Evolutionary conservation across 2,797 vertebrate species (phyloP).

Genomic region (Acipenser transmontanus): DNA sequence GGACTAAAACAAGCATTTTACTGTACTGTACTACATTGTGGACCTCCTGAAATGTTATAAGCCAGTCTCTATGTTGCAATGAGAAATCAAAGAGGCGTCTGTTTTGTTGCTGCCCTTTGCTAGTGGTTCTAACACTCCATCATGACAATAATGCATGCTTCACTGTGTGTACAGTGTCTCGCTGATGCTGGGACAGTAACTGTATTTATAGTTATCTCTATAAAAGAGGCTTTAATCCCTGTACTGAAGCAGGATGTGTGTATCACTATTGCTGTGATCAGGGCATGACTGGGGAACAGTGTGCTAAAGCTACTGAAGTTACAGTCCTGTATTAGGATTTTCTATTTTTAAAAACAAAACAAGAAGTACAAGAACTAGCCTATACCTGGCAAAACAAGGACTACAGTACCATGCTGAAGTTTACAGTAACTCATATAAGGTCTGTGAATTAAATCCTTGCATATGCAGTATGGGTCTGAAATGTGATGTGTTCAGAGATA

Average conservation of each 20-base stretch:
- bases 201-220: conserved; percentile 2
- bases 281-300: conserved; percentile 14
- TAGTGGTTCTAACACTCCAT: conserved; percentile 14
- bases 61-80: not conserved
- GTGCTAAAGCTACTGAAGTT: not conserved
- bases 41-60: too few relatives aligned
- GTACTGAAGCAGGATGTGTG: conserved; percentile 18
- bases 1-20: too few relatives aligned
- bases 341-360: not conserved
- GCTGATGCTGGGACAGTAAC: conserved; percentile 13
- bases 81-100: not conserved
- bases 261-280: conserved; percentile 31
- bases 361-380: not conserved
- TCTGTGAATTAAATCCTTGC: too few relatives aligned
- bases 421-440: conserved; percentile 9
- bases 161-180: conserved; percentile 3
- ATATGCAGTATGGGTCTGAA: too few relatives aligned
- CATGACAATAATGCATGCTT: conserved; percentile 22
- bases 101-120: not conserved
- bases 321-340: not conserved
- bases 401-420: conserved; percentile 17
- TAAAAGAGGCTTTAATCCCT: conserved; percentile 13
- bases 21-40: too few relatives aligned
- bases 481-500: too few relatives aligned
- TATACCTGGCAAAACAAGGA: conserved; percentile 1